These are phyloP conservation scores for Lucilia sericata DNA, from an alignment of 1,140 invertebrate species.

Conservation along the genomic window DNA sequence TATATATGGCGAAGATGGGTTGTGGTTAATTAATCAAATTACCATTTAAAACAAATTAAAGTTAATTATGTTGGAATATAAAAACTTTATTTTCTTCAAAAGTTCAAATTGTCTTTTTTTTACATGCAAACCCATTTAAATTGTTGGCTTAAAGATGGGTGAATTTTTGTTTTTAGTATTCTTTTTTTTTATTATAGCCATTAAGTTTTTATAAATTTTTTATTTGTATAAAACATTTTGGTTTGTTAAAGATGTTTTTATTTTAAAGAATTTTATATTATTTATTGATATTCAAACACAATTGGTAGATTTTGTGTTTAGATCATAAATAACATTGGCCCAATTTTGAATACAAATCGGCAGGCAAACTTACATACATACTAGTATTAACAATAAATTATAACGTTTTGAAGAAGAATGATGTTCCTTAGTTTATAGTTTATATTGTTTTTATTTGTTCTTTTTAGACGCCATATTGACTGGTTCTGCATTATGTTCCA, in stretches of 20 bases:
- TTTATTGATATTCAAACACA: neutral
- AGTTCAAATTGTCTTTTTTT: neutral
- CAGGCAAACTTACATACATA: neutral
- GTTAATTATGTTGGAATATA: neutral
- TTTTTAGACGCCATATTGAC: neutral
- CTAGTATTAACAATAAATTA: neutral
- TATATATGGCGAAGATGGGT: neutral
- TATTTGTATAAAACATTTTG: neutral
- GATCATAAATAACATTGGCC: neutral
- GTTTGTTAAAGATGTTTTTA: neutral
- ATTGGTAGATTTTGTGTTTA: neutral
- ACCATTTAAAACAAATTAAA: conserved; percentile 21
- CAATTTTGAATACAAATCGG: neutral
- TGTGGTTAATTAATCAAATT: conserved; percentile 24
- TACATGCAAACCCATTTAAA: neutral
- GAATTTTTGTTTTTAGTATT: neutral
- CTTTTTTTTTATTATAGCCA: neutral
- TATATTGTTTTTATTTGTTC: neutral
- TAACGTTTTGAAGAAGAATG: neutral
- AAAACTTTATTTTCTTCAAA: neutral
- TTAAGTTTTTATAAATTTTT: neutral
- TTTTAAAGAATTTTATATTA: neutral
- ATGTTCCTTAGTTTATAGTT: neutral
- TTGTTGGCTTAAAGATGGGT: neutral
- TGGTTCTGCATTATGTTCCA: conserved; percentile 19